Conservation (phyloP, 2,797 vertebrate genomes). For the Tadarida brasiliensis region DNA sequence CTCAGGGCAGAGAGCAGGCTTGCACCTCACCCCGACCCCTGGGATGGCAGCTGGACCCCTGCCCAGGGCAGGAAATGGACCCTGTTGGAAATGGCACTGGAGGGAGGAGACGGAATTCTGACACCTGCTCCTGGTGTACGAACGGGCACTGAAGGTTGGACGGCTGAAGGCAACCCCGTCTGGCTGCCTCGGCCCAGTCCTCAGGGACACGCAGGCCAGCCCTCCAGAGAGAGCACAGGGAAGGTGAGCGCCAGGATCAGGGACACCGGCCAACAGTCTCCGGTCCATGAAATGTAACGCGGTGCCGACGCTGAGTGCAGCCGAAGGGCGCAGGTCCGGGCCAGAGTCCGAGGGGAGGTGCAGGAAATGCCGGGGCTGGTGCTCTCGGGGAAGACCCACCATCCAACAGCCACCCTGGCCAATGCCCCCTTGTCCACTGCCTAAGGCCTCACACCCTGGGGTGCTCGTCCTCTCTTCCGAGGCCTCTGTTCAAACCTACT, state of each 20-base stretch:
- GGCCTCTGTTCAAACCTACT: neutral
- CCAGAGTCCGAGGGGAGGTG: neutral
- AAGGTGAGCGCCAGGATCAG: conserved; percentile 35
- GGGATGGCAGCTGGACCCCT: neutral
- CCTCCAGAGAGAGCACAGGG: neutral
- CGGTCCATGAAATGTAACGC: conserved; percentile 45
- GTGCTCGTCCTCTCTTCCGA: neutral
- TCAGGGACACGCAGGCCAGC: neutral
- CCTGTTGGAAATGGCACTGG: neutral
- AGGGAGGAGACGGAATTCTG: neutral
- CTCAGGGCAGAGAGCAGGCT: neutral
- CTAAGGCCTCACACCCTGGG: neutral
- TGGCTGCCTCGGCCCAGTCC: neutral
- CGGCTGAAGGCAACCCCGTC: neutral
- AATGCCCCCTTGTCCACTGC: neutral
- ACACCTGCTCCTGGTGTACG: neutral
- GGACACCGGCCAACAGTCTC: conserved; percentile 75
- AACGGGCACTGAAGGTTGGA: neutral
- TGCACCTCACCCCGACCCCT: neutral
- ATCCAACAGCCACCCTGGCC: neutral
- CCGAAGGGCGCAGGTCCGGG: neutral
- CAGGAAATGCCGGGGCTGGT: neutral
- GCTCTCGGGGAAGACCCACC: neutral
- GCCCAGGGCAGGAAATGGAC: neutral
- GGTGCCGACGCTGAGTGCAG: neutral